Base-by-base conservation (phyloP, 1,140 invertebrate species). In the Brachionus angularis region DNA sequence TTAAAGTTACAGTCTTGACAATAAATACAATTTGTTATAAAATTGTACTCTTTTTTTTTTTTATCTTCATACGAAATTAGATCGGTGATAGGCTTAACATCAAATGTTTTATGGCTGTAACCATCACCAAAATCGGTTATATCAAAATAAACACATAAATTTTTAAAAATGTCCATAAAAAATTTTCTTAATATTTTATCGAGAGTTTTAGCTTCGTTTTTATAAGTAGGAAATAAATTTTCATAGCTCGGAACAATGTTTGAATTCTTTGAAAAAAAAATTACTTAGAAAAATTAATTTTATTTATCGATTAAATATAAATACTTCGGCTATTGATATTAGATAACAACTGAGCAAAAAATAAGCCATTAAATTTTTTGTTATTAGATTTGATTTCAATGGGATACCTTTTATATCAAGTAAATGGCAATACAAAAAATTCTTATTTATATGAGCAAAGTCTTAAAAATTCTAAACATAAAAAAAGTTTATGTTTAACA, bases 211-310 rank as follows among this genome's bases (percentile, higher is more conserved):
- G 1, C 4, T 3, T 14, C 10, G 5, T 33, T 23, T 58, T 58
- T 58, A 10, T 5, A 39, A 39, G 10, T 58, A 10, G 53, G 53
- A 39, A 58, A 58, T 58, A 58, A 29, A 29, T 39, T 21, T 39
- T 58, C 53, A 58, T 58, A 39, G 1, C 33, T 18, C 8, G 53
- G 53, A 29, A 58, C 25, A 0, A 58, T 39, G 23, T 58, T 58
- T 29, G 53, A 58, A 39, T 58, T 58, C 53, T 58, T 58, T 23
- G 14, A 14, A 39, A 58, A 58, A 23, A 55, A 55, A 25, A 49
- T 53, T 53, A 31, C 16, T n/a, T 53, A 31, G 3, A 53, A 53
- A 33, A 1, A 23, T 50, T n/a, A n/a, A n/a, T n/a, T n/a, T n/a
- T n/a, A n/a, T n/a, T n/a, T n/a, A n/a, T n/a, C n/a, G n/a, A n/a